Evolutionary conservation across 2,888 invertebrate species (phyloP).

Genomic region (Dasypogon diadema): DNA sequence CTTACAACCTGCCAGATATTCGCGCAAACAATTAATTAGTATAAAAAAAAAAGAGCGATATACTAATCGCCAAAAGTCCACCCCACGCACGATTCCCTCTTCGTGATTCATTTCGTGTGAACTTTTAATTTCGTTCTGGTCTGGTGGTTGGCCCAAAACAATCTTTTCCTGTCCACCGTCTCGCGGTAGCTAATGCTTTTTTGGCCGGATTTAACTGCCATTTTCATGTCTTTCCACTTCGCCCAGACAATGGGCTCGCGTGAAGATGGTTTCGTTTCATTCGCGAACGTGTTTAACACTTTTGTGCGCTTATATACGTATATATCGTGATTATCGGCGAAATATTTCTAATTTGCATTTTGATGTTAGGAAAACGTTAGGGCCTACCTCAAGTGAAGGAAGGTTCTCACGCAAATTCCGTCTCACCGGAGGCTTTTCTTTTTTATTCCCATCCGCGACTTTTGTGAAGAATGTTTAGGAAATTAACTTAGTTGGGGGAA

Average conservation of each 20-base stretch:
- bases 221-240: slow-evolving; percentile 18
- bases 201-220: slow-evolving; percentile 33
- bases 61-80: slow-evolving; percentile 12
- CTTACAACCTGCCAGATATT: not conserved
- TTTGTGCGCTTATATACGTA: slow-evolving; percentile 8
- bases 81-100: slow-evolving; percentile 15
- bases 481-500: not conserved
- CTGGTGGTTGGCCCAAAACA: slow-evolving; percentile 25
- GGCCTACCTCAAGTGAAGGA: slow-evolving; percentile 6
- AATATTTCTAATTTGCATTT: slow-evolving; percentile 40
- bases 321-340: slow-evolving; percentile 38
- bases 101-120: slow-evolving; percentile 48
- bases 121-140: slow-evolving; percentile 53
- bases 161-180: not conserved
- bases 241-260: slow-evolving; percentile 11
- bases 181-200: not conserved
- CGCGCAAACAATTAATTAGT: slow-evolving; percentile 27
- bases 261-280: not conserved
- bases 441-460: not conserved
- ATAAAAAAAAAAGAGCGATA: not conserved
- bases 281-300: slow-evolving; percentile 18
- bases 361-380: not conserved
- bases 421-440: too few relatives aligned
- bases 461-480: not conserved
- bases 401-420: slow-evolving; percentile 35